A percentile compares a stretch with the other conserved stretches of the same genome.
These are phyloP conservation scores for Ctenochaetus hawaiiensis DNA, from an alignment of 2,797 vertebrate genomes.

Conservation along the genomic window DNA sequence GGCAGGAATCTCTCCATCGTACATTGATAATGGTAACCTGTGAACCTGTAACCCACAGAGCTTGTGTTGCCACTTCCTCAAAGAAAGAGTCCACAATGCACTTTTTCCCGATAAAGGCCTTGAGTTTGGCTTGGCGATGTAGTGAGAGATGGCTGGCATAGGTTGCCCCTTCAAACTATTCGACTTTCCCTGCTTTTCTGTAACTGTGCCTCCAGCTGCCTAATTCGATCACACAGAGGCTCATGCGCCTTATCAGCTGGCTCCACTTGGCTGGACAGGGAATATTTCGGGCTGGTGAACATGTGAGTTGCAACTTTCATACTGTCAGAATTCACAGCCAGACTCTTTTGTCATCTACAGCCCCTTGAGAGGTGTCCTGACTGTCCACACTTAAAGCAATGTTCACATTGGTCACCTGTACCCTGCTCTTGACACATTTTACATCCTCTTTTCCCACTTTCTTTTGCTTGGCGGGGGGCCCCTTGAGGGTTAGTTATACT, in stretches of 20 bases:
- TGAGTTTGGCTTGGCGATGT: background rate
- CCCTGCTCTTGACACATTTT: no score
- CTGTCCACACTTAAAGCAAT: background rate
- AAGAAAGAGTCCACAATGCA: conserved; percentile 51
- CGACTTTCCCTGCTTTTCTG: background rate
- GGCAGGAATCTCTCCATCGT: background rate
- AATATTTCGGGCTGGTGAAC: no score
- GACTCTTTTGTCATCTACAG: background rate
- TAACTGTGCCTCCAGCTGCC: background rate
- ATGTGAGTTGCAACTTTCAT: background rate
- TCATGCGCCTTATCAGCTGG: background rate
- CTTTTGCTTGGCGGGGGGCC: no score
- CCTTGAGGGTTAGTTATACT: no score
- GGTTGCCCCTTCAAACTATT: background rate
- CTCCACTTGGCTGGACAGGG: background rate
- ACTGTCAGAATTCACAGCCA: background rate
- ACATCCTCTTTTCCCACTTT: no score
- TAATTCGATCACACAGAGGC: background rate
- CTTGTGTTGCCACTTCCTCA: conserved; percentile 27
- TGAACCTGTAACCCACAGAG: conserved; percentile 38
- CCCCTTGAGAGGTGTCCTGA: background rate
- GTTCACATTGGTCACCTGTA: no score
- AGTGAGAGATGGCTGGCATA: background rate
- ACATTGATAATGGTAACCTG: conserved; percentile 37
- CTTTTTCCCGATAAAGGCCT: conserved; percentile 25